These are phyloP conservation scores for Drosophila virilis DNA, from an alignment of 1,140 invertebrate species.

Conservation along the genomic window DNA sequence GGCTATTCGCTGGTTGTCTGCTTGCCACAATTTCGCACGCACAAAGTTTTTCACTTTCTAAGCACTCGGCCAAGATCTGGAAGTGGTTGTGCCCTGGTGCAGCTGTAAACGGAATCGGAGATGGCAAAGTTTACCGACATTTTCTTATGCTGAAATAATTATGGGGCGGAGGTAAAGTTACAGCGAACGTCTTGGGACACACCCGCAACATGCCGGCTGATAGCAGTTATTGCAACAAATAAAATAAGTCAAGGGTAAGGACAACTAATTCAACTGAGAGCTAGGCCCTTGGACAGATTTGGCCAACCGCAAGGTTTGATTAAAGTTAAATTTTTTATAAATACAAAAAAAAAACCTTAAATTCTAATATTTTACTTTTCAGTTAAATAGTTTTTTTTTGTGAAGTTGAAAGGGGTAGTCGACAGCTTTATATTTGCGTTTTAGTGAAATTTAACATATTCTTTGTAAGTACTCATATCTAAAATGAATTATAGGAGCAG, in stretches of 20 bases:
- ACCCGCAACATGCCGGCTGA: constrained; percentile 62
- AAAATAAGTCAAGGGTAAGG: constrained; percentile 18
- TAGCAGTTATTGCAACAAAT: constrained; percentile 68
- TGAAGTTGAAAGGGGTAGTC: too few relatives aligned
- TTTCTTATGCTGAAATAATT: constrained; percentile 78
- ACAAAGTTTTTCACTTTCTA: constrained; percentile 71
- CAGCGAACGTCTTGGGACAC: constrained; percentile 35
- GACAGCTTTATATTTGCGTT: not conserved
- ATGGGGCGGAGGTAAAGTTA: constrained; percentile 30
- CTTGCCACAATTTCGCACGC: constrained; percentile 78
- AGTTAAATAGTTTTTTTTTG: too few relatives aligned
- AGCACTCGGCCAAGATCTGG: constrained; percentile 34
- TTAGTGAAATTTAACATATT: not conserved
- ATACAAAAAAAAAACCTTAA: not conserved
- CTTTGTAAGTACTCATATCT: not conserved
- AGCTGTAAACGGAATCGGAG: constrained; percentile 57
- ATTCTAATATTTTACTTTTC: too few relatives aligned
- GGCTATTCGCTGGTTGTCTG: constrained; percentile 55
- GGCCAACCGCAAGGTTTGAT: constrained; percentile 45
- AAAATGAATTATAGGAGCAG: not conserved
- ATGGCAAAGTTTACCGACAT: constrained; percentile 74
- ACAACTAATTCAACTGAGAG: constrained; percentile 27
- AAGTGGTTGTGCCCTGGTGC: constrained; percentile 44
- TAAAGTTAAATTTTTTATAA: constrained; percentile 16
- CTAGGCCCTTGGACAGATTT: constrained; percentile 26